phyloP scores from a whole-genome alignment of 1,140 invertebrate species.

The Magallana ariakensis region DNA sequence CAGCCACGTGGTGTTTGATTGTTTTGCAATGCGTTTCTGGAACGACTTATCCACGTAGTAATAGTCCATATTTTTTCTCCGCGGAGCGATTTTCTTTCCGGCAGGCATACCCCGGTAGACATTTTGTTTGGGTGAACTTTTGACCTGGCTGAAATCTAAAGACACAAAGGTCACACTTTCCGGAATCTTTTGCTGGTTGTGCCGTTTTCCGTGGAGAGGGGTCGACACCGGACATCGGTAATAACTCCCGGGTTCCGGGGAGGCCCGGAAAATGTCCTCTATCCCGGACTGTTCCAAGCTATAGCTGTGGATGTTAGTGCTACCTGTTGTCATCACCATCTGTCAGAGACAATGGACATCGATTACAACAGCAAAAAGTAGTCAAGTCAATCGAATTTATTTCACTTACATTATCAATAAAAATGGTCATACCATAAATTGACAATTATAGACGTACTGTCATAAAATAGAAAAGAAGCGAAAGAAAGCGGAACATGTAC shows the following conservation, averaged over 20 bases:
- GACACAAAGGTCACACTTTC: slow-evolving; percentile 59
- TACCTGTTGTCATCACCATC: slow-evolving; percentile 58
- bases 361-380: too few species aligned
- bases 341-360: slow-evolving; percentile 32
- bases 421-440: too few species aligned
- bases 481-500: too few species aligned
- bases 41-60: slow-evolving; percentile 58
- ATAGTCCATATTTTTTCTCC: slow-evolving; percentile 57
- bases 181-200: slow-evolving; percentile 50
- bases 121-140: slow-evolving; percentile 50
- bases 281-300: neutral
- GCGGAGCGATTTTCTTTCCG: slow-evolving; percentile 41
- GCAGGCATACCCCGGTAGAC: slow-evolving; percentile 29
- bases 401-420: too few species aligned
- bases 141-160: slow-evolving; percentile 53
- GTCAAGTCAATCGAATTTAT: too few species aligned
- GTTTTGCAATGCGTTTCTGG: slow-evolving; percentile 48
- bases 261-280: slow-evolving; percentile 50
- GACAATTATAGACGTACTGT: too few species aligned
- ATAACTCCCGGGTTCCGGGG: slow-evolving; percentile 51
- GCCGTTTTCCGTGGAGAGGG: slow-evolving; percentile 46
- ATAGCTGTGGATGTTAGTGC: slow-evolving; percentile 12
- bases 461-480: too few species aligned
- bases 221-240: slow-evolving; percentile 56
- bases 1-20: slow-evolving; percentile 53